Evolutionary conservation across 2,888 invertebrate species (phyloP), one percentile per base, ranked within the genome.

Genomic region (Lasius fuliginosus): DNA sequence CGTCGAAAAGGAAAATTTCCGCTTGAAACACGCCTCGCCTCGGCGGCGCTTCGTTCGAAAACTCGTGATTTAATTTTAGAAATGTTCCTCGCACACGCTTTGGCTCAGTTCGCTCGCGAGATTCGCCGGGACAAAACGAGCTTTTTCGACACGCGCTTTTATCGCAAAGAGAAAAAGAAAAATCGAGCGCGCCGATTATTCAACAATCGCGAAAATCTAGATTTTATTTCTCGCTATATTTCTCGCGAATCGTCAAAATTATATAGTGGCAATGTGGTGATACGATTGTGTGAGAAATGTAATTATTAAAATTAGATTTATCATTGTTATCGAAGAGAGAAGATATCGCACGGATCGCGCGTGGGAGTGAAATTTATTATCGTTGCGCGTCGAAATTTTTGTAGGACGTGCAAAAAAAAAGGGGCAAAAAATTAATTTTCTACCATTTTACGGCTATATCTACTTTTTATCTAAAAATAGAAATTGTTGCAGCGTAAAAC

Each of bases 61-160:
- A 89, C 88, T 91, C 89, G 77, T 77, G 86, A 91, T 92, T 92
- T 94, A 94, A 94, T 93, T 94, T 93, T 94, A 93, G 93, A 92
- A 91, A 89, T 86, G 86, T 89, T 88, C 89, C 62, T 89, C 88
- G 46, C 86, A 85, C 40, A 15, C 85, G 71, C 79, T 84, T 83
- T 84, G 82, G 89, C 86, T 90, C 87, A 89, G 85, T 86, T 74
- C 74, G 49, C 86, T 88, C 87, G 86, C 75, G 84, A 82, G 85
- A 83, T 71, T 75, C 89, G 79, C 81, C 87, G 83, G 46, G 84
- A 56, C 67, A 60, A 84, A 89, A 75, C 53, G 81, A 53, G 69
- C 49, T 53, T 58, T 60, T 42, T 65, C 62, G 74, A 68, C 64
- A 30, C 27, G 67, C 53, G 74, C 36, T 33, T 18, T 27, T 4